These are phyloP conservation scores for Drosophila sp. DNA, from an alignment of 1,140 invertebrate genomes.

Conservation along the genomic window DNA sequence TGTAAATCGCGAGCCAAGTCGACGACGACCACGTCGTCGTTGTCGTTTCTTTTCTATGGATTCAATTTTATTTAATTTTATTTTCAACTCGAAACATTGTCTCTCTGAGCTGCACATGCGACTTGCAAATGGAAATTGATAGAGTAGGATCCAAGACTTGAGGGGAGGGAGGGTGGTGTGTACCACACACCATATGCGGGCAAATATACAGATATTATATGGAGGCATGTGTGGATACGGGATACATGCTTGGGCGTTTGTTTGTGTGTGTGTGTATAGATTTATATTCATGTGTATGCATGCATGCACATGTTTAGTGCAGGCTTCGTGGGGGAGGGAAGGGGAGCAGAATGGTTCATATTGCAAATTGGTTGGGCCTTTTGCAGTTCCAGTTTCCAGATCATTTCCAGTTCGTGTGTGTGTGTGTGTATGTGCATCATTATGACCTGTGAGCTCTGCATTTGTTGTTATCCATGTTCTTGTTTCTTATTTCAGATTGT, in stretches of 20 bases:
- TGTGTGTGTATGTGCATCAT: constrained; percentile 20
- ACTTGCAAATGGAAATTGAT: constrained; percentile 64
- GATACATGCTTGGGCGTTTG: neutral
- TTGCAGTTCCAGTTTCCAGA: constrained; percentile 75
- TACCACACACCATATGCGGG: constrained; percentile 61
- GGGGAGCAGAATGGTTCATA: constrained; percentile 54
- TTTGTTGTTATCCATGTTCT: constrained; percentile 30
- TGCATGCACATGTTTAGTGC: constrained; percentile 15
- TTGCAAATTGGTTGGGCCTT: constrained; percentile 76
- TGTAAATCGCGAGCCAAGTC: constrained; percentile 31
- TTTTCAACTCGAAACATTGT: constrained; percentile 77
- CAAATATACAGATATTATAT: constrained; percentile 30
- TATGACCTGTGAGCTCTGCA: constrained; percentile 22
- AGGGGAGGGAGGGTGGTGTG: neutral
- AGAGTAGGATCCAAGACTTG: constrained; percentile 19
- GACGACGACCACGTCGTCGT: constrained; percentile 26
- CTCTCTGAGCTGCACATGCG: constrained; percentile 46
- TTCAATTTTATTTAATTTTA: constrained; percentile 79
- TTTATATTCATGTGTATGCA: constrained; percentile 26
- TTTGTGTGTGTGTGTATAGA: constrained; percentile 23
- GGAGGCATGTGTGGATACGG: constrained; percentile 40
- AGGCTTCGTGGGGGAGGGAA: constrained; percentile 7
- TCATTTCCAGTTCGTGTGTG: constrained; percentile 26
- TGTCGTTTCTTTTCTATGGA: constrained; percentile 68
- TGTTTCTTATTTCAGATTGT: constrained; percentile 14